A percentile compares a stretch with the other conserved stretches of the same genome.
Evolutionary conservation across 1,140 invertebrate species (phyloP).

Genomic region (Brachionus plicatilis): DNA sequence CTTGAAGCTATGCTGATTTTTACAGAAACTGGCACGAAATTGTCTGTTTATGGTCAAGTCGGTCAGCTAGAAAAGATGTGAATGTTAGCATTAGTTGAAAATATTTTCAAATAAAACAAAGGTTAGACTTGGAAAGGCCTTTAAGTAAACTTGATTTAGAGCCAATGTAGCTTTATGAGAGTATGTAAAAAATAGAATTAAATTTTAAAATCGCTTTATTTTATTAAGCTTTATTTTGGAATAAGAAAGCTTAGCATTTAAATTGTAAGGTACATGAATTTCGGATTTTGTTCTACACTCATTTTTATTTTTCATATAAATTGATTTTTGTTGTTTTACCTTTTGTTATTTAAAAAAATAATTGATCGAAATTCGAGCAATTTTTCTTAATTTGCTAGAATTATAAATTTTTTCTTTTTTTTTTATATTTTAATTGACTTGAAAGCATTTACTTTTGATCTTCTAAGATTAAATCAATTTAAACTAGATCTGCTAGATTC

Average conservation of each 20-base stretch:
- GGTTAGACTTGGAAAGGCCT: neutral
- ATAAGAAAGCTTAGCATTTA: constrained; percentile 6
- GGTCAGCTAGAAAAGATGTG: neutral
- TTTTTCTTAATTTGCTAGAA: neutral
- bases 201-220: neutral
- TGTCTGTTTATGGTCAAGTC: neutral
- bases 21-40: neutral
- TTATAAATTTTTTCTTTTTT: neutral
- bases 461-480: neutral
- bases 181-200: neutral
- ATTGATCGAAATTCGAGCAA: neutral
- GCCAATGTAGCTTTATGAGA: neutral
- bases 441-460: neutral
- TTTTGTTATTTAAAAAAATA: neutral
- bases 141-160: neutral
- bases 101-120: neutral
- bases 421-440: neutral
- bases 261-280: neutral
- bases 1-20: neutral
- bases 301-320: neutral
- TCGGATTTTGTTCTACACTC: neutral
- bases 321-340: neutral
- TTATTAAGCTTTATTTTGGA: neutral
- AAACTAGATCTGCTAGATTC: neutral
- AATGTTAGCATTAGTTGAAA: neutral